Percentiles rank a stretch among this genome's conserved stretches.
These are phyloP conservation scores for Zosterops borbonicus DNA, from an alignment of 2,113 vertebrate species.

Conservation along the genomic window DNA sequence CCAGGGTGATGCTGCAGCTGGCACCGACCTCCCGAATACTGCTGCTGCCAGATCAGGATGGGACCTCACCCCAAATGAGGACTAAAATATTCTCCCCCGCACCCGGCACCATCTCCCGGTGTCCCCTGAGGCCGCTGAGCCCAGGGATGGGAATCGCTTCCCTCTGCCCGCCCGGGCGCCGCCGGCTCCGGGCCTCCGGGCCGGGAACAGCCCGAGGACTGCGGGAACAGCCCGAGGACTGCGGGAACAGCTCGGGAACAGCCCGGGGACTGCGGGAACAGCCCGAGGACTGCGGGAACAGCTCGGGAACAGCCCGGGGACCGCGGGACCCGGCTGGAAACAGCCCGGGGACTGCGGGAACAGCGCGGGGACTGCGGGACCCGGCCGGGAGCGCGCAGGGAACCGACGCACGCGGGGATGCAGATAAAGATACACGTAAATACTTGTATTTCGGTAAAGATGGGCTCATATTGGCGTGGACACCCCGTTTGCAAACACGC, in stretches of 20 bases:
- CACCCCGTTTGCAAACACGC: neutral
- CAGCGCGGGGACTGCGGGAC: too few relatives aligned
- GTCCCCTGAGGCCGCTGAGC: neutral
- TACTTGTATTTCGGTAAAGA: accelerated
- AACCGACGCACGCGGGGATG: accelerated
- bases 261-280: neutral
- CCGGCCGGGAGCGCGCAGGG: neutral
- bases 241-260: neutral
- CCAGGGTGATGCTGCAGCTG: neutral
- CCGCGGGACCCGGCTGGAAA: too few relatives aligned
- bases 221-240: too few relatives aligned
- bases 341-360: neutral
- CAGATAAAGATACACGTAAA: accelerated
- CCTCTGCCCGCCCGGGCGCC: neutral
- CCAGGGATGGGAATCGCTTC: neutral
- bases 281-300: too few relatives aligned
- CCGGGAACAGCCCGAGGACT: too few relatives aligned
- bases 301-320: neutral
- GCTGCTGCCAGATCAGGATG: neutral
- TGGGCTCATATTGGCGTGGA: accelerated
- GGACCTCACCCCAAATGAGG: neutral
- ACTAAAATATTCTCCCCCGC: neutral
- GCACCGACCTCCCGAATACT: neutral
- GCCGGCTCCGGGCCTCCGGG: neutral
- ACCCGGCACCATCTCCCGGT: neutral